A percentile compares a stretch with the other conserved stretches of the same genome.
Conservation (phyloP, 2,888 invertebrate species). For the Schizaphis graminum region DNA sequence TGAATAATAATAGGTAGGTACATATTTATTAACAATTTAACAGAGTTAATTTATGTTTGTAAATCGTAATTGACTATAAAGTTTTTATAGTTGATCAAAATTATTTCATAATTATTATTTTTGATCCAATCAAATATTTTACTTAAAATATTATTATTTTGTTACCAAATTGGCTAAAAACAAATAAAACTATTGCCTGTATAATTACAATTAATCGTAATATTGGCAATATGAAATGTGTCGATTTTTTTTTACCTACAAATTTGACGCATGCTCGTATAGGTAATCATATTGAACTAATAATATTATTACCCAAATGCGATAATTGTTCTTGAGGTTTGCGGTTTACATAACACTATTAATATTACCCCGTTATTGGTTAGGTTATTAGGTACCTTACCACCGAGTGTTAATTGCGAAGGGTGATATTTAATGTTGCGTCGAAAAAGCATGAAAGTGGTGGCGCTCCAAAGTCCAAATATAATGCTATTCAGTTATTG, state of each 20-base stretch:
- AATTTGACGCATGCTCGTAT: background rate
- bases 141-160: background rate
- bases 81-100: background rate
- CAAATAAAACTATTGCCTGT: background rate
- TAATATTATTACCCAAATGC: background rate
- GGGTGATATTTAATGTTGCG: background rate
- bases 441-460: background rate
- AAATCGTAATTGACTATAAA: background rate
- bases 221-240: background rate
- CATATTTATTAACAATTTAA: background rate
- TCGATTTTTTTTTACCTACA: background rate
- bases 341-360: background rate
- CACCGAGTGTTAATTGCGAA: background rate
- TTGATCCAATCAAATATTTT: background rate
- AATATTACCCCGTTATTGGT: background rate
- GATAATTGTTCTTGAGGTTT: background rate
- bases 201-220: background rate
- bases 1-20: background rate
- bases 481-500: too few relatives aligned
- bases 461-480: background rate
- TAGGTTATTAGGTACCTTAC: background rate
- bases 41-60: background rate
- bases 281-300: background rate
- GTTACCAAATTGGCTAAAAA: background rate
- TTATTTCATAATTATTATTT: background rate